Base-by-base conservation (phyloP, 2,888 invertebrate species). In the Agonopterix heracliana region DNA sequence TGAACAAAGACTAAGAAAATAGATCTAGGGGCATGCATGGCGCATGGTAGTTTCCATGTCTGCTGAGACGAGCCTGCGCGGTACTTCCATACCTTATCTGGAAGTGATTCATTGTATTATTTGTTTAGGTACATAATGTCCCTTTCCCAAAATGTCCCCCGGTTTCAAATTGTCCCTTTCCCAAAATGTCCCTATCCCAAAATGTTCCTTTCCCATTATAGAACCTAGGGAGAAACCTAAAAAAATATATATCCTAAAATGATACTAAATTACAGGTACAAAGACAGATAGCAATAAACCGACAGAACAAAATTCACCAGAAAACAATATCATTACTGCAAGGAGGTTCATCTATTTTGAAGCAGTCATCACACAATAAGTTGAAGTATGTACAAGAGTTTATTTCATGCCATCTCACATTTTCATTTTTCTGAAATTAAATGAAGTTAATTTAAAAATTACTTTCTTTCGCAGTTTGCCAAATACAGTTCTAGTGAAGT, bases 251-350 rank as follows among this genome's bases (percentile, higher is more conserved):
- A 8, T 35, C 35, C 38, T 38, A 3, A 36, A 36, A 36, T 35
- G 5, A 9, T 9, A 38, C 38, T n/a, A 10, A 26, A 26, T 26
- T n/a, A 53, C 72, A 88, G 88, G 93, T 95, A 44, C 94, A 95
- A 77, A 90, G 93, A 60, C 95, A 95, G 75, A 93, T 94, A 59
- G 93, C 93, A 36, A 90, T 94, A 47, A 95, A 93, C 72, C 82
- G 92, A 50, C 93, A 93, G 69, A 91, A 91, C 61, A 92, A 92
- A 74, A 92, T 93, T 57, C 93, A 94, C 70, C 86, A 87, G 56
- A 91, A 92, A 64, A 94, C 94, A 42, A 84, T 94, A 59, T 93
- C 94, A 41, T 75, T 94, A 44, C 78, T 95, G 48, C 93, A 94
- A 85, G 94, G 94, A 48, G 93, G 93, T 54, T 89, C 90, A 41